Percentiles rank a stretch among this genome's conserved stretches.
Conservation (phyloP, 1,140 invertebrate genomes). For the Euborellia annulipes region DNA sequence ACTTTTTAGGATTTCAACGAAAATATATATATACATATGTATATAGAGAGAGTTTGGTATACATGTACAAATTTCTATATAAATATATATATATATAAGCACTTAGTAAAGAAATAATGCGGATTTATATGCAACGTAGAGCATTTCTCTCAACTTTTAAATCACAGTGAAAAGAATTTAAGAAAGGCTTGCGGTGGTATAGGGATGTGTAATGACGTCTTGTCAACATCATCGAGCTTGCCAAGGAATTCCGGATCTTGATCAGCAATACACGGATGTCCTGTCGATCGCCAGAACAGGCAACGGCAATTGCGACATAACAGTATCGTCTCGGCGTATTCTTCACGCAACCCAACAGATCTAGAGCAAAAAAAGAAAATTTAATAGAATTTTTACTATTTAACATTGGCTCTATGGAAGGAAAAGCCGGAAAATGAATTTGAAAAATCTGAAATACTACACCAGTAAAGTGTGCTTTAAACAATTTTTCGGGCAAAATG, state of each 20-base stretch:
- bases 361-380: slow-evolving; percentile 32
- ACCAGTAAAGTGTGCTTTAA: no score
- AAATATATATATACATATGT: no score
- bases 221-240: slow-evolving; percentile 58
- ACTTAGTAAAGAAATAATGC: no score
- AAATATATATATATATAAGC: no score
- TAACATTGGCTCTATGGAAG: slow-evolving; percentile 28
- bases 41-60: no score
- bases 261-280: slow-evolving; percentile 78
- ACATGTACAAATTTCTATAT: no score
- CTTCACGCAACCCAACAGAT: slow-evolving; percentile 76
- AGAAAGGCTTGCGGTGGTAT: slow-evolving; percentile 77
- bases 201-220: slow-evolving; percentile 61
- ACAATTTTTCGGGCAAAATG: no score
- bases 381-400: slow-evolving; percentile 20
- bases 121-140: no score
- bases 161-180: slow-evolving; percentile 77
- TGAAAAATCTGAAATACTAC: slow-evolving; percentile 5
- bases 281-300: slow-evolving; percentile 88
- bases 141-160: no score
- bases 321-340: slow-evolving; percentile 88
- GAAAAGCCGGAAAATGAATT: neutral
- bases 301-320: slow-evolving; percentile 89
- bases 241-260: slow-evolving; percentile 64
- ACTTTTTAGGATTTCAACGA: no score